phyloP scores from a whole-genome alignment of 2,888 invertebrate species.

The Ochlodes sylvanus region DNA sequence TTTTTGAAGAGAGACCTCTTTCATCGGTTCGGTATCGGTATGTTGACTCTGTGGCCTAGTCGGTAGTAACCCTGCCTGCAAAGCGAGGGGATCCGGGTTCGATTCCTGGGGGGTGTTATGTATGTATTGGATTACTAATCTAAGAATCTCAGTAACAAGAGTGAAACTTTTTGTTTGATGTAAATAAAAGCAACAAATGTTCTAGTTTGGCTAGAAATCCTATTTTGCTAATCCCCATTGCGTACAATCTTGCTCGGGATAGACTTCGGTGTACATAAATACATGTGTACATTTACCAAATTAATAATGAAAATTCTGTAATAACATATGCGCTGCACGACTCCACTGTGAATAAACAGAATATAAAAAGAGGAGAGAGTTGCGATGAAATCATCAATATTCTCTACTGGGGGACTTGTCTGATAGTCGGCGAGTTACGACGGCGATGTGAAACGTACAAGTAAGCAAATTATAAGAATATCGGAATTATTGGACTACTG shows the following conservation, averaged over 20 bases:
- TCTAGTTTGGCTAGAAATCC: background rate
- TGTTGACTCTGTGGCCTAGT: no score
- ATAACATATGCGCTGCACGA: background rate
- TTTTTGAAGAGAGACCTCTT: no score
- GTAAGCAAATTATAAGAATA: no score
- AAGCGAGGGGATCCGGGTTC: no score
- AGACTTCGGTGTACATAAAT: background rate
- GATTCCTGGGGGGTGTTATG: no score
- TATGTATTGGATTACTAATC: no score
- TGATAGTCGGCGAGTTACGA: background rate
- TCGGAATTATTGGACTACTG: no score
- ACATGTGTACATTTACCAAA: constrained; percentile 6
- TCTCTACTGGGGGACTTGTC: background rate
- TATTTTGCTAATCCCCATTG: background rate
- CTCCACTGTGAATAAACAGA: constrained; percentile 18
- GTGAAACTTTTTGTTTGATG: background rate
- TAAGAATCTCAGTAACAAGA: no score
- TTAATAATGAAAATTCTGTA: constrained; percentile 8
- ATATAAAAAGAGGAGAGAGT: constrained; percentile 15
- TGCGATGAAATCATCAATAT: constrained; percentile 19
- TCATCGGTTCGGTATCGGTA: no score
- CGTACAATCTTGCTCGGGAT: background rate
- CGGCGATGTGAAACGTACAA: no score
- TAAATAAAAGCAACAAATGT: background rate
- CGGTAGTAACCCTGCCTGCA: no score